Percentiles rank a stretch among this genome's conserved stretches.
Evolutionary conservation across 2,113 vertebrate species (phyloP).

Genomic region (Aix galericulata): DNA sequence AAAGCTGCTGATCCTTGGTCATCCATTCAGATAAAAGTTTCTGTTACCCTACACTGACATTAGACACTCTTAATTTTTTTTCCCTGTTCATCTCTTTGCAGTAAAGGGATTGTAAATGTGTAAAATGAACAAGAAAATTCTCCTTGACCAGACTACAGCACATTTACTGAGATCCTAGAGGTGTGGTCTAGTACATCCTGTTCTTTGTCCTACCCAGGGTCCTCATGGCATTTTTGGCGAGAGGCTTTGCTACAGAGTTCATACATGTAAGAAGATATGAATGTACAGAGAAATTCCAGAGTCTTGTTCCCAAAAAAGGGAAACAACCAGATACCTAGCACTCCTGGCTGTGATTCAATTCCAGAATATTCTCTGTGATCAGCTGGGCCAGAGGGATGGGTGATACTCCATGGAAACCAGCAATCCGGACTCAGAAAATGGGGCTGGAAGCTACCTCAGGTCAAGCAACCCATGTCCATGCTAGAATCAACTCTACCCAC

Average conservation of each 20-base stretch:
- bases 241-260: not conserved
- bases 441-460: not conserved
- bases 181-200: not conserved
- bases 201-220: not conserved
- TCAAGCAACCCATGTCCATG: not conserved
- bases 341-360: not conserved
- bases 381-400: not conserved
- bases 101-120: not conserved
- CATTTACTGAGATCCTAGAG: not conserved
- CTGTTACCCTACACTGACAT: not conserved
- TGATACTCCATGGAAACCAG: not conserved
- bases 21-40: not conserved
- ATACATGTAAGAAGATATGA: not conserved
- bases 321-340: not conserved
- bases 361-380: not conserved
- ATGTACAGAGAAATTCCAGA: fast-evolving
- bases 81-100: not conserved
- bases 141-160: not conserved
- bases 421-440: not conserved
- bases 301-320: not conserved
- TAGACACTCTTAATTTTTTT: not conserved
- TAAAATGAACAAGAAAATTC: not conserved
- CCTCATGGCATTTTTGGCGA: not conserved
- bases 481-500: not conserved
- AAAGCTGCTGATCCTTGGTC: not conserved